phyloP scores from a whole-genome alignment of 2,797 vertebrate species.

The Myripristis jacobus region DNA sequence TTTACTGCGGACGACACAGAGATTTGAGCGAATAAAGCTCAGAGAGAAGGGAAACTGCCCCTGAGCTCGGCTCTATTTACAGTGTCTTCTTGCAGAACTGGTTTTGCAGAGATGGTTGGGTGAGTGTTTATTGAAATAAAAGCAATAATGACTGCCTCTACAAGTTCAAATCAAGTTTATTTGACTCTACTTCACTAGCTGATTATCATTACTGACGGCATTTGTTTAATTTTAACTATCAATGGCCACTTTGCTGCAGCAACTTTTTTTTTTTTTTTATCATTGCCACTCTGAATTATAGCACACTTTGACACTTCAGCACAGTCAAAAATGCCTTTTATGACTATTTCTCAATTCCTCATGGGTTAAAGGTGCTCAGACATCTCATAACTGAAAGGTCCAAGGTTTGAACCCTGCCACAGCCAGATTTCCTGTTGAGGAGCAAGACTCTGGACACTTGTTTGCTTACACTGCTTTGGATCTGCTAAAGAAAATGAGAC shows the following conservation, averaged over 20 bases:
- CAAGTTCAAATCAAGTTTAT: not conserved
- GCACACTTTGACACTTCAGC: not conserved
- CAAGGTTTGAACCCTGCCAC: too few species aligned
- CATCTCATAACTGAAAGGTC: too few species aligned
- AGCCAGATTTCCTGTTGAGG: too few species aligned
- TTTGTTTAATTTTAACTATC: not conserved
- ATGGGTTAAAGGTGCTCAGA: too few species aligned
- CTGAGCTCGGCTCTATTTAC: conserved; percentile 45
- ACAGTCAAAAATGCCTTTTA: too few species aligned
- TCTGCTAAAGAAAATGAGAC: too few species aligned
- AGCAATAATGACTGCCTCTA: not conserved
- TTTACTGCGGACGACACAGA: not conserved
- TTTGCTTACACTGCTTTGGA: not conserved
- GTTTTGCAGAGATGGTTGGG: conserved; percentile 46
- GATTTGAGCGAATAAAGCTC: not conserved
- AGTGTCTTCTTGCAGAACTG: conserved; percentile 48
- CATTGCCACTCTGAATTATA: not conserved
- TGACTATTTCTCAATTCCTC: too few species aligned
- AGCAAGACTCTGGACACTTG: too few species aligned
- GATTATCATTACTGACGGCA: too few species aligned
- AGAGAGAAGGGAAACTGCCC: not conserved
- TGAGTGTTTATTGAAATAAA: conserved; percentile 10
- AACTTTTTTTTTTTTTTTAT: not conserved
- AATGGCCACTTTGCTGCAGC: not conserved
- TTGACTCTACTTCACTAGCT: too few species aligned